A percentile compares a stretch with the other conserved stretches of the same genome.
These are phyloP conservation scores for Mamestra brassicae DNA, from an alignment of 2,888 invertebrate genomes.

Conservation along the genomic window DNA sequence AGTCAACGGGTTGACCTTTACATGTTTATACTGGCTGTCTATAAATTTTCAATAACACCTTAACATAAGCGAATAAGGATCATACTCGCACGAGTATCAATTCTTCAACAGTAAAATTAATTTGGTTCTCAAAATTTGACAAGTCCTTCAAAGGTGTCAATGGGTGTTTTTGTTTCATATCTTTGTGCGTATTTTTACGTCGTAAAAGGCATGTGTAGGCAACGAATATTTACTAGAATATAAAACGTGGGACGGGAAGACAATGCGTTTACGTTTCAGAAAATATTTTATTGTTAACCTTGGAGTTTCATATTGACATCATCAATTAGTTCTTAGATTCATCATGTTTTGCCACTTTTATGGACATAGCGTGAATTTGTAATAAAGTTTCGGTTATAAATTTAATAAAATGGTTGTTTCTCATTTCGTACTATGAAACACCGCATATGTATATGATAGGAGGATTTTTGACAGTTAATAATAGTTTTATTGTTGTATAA, in stretches of 20 bases:
- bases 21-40: slow-evolving; percentile 20
- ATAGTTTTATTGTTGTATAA: slow-evolving; percentile 6
- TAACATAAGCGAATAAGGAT: slow-evolving; percentile 1
- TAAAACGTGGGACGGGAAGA: slow-evolving; percentile 58
- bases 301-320: slow-evolving; percentile 57
- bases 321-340: slow-evolving; percentile 52
- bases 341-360: slow-evolving; percentile 45
- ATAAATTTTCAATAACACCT: not conserved
- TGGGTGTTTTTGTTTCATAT: slow-evolving; percentile 56
- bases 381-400: slow-evolving; percentile 50
- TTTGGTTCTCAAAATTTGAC: slow-evolving; percentile 40
- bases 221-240: slow-evolving; percentile 34
- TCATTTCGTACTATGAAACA: not conserved
- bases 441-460: not conserved
- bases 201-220: slow-evolving; percentile 40
- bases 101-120: slow-evolving; percentile 12
- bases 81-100: slow-evolving; percentile 7
- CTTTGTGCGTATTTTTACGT: slow-evolving; percentile 24
- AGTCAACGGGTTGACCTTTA: slow-evolving; percentile 54
- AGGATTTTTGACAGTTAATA: slow-evolving; percentile 1
- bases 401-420: slow-evolving; percentile 30
- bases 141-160: slow-evolving; percentile 80
- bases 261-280: slow-evolving; percentile 54
- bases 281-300: slow-evolving; percentile 54
- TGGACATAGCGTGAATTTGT: slow-evolving; percentile 24